phyloP scores from a whole-genome alignment of 37 sponge, comb jelly and placozoan genomes.

The Cladorhizidae sp. region DNA sequence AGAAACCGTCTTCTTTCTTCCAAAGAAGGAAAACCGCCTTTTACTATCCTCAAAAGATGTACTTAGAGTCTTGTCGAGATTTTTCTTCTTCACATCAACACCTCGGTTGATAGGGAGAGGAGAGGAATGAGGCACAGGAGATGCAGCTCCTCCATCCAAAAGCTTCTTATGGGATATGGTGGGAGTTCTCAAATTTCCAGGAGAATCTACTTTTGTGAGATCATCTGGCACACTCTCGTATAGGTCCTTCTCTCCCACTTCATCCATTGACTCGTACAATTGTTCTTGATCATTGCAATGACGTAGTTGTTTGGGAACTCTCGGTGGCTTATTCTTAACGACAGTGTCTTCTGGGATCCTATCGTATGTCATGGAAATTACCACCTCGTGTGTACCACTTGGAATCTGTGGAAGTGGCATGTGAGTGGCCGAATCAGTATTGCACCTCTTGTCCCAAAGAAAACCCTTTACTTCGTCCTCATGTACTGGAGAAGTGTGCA shows the following conservation, averaged over 20 bases:
- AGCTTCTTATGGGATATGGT: constrained; percentile 9
- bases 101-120: not conserved
- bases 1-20: constrained; percentile 33
- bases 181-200: not conserved
- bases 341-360: constrained; percentile 25
- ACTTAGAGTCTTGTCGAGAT: constrained; percentile 20
- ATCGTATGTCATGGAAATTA: constrained; percentile 28
- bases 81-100: constrained; percentile 7
- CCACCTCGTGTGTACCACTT: not conserved
- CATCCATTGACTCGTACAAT: constrained; percentile 53
- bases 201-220: not conserved
- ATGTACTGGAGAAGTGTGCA: constrained; percentile 43
- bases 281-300: not conserved
- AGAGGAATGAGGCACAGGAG: not conserved
- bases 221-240: constrained; percentile 75
- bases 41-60: not conserved
- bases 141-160: constrained; percentile 12
- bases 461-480: not conserved
- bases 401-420: constrained; percentile 49
- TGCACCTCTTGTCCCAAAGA: constrained; percentile 9
- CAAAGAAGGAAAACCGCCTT: constrained; percentile 33
- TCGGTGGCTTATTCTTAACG: not conserved
- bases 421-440: constrained; percentile 23
- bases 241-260: constrained; percentile 46
- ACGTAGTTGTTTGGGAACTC: not conserved